Evolutionary conservation across 2,113 vertebrate genomes (phyloP), one percentile per base, ranked within the genome.

Genomic region (Seriola rivoliana): DNA sequence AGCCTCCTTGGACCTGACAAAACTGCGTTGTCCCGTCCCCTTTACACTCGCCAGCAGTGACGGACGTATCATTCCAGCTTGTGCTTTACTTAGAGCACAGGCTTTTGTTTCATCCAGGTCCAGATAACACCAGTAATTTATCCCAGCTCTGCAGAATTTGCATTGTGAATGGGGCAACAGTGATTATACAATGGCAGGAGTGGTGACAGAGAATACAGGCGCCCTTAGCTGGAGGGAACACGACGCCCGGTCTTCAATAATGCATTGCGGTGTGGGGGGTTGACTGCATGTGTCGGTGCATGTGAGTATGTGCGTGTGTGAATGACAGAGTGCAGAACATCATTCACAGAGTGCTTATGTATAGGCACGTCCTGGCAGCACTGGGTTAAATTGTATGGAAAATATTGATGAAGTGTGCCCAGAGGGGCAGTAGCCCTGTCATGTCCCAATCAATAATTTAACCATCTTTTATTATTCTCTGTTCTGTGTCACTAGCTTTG

Each of bases 381-480:
- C 74, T 72, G 68, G 81, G 89, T 93, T 95, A 93, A 95, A 94
- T 90, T 91, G 88, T 87, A 93, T 91, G 92, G 91, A 92, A 94
- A 94, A 91, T 94, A 93, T 94, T 92, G 91, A 94, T 93, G 84
- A 90, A 92, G 91, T 81, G 75, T 54, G 54, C 89, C 88, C 89
- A 74, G 80, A 82, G 86, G 82, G 85, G 82, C 62, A n/a, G 88
- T 83, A 67, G 80, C 40, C 71, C 68, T 91, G 90, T 91, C 93
- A 92, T 92, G 91, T 94, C 72, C 60, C 58, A 57, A 91, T 95
- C 92, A 93, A 95, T 95, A 94, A 94, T 93, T 91, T 74, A 93
- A 88, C 79, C 71, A 85, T 92, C 64, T 76, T 89, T 92, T 91
- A 92, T 91, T 93, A 88, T 93, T 93, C 81, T 89, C 79, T 81